Evolutionary conservation across 23 tunicate genomes (phyloP).

Genomic region (Phallusia fumigata): DNA sequence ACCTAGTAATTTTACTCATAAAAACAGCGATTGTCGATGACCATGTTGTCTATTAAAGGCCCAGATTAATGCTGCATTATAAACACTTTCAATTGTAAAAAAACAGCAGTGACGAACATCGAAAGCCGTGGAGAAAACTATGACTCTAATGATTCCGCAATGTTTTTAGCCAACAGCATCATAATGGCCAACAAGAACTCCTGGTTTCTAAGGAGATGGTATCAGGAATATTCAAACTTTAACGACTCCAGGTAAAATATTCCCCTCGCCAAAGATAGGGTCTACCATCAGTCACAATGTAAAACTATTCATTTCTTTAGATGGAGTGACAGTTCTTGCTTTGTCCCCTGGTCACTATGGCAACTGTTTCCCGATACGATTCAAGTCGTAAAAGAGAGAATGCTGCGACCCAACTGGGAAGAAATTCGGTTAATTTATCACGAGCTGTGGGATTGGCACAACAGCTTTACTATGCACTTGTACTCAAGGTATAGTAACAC

Average conservation of each 20-base stretch:
- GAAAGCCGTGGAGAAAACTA: too few relatives aligned
- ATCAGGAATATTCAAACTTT: constrained; percentile 74
- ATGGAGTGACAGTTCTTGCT: constrained; percentile 97
- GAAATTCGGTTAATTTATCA: constrained; percentile 72
- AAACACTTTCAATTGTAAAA: too few relatives aligned
- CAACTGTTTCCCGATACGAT: constrained; percentile 73
- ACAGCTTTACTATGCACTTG: constrained; percentile 85
- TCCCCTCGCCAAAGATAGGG: too few relatives aligned
- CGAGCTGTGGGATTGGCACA: constrained; percentile 86
- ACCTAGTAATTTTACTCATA: too few relatives aligned
- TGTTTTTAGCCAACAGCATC: constrained; percentile 78
- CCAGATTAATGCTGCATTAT: too few relatives aligned
- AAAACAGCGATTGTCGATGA: too few relatives aligned
- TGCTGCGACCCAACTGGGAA: constrained; percentile 99
- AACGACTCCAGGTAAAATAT: constrained; percentile 58
- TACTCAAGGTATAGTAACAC: constrained; percentile 72
- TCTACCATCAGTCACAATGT: neutral
- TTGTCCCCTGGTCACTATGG: constrained; percentile 99
- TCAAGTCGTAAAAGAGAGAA: constrained; percentile 73
- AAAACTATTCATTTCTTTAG: constrained; percentile 8
- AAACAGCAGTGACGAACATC: too few relatives aligned
- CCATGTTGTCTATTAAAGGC: too few relatives aligned
- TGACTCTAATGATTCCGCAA: neutral
- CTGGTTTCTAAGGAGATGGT: constrained; percentile 96
- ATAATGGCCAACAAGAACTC: constrained; percentile 75